A percentile compares a stretch with the other conserved stretches of the same genome.
Conservation (phyloP, 2,113 vertebrate species). For the Stegastes partitus region DNA sequence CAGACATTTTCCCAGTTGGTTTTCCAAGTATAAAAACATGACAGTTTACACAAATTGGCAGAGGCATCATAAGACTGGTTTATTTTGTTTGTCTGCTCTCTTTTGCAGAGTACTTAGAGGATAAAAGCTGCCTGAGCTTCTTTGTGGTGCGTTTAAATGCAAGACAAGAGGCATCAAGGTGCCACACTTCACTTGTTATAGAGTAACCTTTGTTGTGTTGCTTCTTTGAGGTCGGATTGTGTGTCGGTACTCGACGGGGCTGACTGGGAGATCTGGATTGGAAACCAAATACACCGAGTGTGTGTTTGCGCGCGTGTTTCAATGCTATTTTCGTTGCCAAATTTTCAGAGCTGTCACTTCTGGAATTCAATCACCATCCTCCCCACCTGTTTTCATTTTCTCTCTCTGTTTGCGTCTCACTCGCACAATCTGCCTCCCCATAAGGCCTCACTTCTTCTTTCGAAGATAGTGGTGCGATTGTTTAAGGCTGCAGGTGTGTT, state of each 20-base stretch:
- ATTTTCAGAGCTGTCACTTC: constrained; percentile 18
- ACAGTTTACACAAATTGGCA: constrained; percentile 4
- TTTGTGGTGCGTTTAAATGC: neutral
- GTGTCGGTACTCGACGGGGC: constrained; percentile 5
- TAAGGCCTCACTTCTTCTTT: constrained; percentile 28
- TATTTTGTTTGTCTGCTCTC: neutral
- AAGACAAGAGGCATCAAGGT: neutral
- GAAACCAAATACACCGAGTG: constrained; percentile 7
- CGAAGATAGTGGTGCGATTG: constrained; percentile 67
- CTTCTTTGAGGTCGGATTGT: constrained; percentile 30
- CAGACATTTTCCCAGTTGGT: neutral
- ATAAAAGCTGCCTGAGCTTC: constrained; percentile 1
- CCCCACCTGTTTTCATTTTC: constrained; percentile 49
- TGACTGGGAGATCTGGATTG: neutral
- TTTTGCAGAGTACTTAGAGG: no score
- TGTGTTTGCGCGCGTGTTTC: neutral
- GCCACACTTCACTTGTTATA: neutral
- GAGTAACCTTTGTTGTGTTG: constrained; percentile 38
- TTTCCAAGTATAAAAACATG: neutral
- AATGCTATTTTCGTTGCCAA: constrained; percentile 30
- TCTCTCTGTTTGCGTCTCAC: neutral
- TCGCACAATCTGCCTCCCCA: neutral
- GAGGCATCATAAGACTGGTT: neutral
- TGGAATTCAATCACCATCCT: constrained; percentile 30
- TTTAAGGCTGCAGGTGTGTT: constrained; percentile 74